Base-by-base conservation (phyloP, 2,797 vertebrate genomes). In the Gymnoscopelus microlampas region DNA sequence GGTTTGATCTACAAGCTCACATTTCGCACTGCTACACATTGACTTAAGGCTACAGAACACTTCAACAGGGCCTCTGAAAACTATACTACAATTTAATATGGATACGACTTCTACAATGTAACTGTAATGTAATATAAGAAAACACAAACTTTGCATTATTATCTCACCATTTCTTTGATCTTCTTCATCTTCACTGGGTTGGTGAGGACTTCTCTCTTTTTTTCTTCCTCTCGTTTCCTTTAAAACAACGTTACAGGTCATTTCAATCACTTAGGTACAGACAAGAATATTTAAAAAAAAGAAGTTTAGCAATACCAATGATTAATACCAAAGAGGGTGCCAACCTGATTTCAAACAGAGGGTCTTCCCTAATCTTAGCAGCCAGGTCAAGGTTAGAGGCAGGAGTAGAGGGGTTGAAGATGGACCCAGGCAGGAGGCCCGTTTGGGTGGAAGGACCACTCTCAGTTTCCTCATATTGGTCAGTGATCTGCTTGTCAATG, bases 171-270 rank as follows among this genome's bases (percentile, higher is more conserved):
- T 78, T 95, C 95, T 89, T 96, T 96, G 79, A 99, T 99, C 88
- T 96, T 98, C 91, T 95, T 98, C 97, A 98, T 99, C 91, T 98
- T 99, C 50, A 99, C 96, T 10, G 97, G 97, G 66, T 99, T 98
- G 32, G 95, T 97, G 66, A 98, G 79, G 61, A 98, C 94, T 54
- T 97, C 96, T 83, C 95, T 95, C 84, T 97, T 98, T 90, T 97
- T 97, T 60, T 96, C 96, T 64, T 98, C 96, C 44, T 98, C 97
- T 6, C 93, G 95, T 88, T 99, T 99, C 73, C 97, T 98, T 86
- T 11, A 69, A 69, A 8, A 53, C 59, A 63, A 80, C 5, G 5
- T 35, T 35, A 35, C 32, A 10, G 39, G 39, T 44, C 9, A 44
- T 44, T 44, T 44, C 9, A 44, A 44, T 9, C 8, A 44, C 39